Conservation (phyloP, 2,113 vertebrate genomes). For the Marmota monax region DNA sequence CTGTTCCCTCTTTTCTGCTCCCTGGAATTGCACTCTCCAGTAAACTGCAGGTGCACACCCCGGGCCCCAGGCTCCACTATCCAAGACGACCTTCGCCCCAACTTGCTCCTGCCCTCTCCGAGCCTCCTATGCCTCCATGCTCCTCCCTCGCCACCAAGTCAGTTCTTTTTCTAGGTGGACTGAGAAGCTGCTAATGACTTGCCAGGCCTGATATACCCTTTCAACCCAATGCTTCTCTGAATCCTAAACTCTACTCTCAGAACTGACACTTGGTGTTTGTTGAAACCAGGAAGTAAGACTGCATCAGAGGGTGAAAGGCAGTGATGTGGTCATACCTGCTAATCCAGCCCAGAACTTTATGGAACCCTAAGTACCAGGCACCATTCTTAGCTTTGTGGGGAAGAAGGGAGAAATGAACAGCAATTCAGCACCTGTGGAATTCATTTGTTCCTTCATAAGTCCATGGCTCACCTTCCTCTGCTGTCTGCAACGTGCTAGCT, state of each 20-base stretch:
- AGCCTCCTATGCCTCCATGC: neutral
- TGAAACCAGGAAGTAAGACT: neutral
- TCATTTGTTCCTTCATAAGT: neutral
- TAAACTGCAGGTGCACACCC: rapidly evolving
- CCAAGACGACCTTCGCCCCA: neutral
- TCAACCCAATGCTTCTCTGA: neutral
- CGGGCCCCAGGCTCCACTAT: neutral
- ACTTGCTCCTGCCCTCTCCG: neutral
- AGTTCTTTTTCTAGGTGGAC: neutral
- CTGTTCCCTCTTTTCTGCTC: neutral
- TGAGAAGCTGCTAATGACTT: neutral
- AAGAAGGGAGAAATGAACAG: neutral
- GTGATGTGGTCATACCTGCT: neutral
- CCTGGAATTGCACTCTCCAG: neutral
- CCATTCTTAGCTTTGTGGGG: neutral
- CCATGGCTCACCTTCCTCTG: neutral
- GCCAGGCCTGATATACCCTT: neutral
- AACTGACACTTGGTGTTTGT: neutral
- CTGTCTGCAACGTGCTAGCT: neutral
- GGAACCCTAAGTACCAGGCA: neutral
- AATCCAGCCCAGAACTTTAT: neutral
- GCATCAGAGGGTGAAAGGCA: too few species aligned
- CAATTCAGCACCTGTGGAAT: neutral
- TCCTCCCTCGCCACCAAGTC: neutral
- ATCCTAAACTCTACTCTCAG: neutral